Percentiles rank a stretch among this genome's conserved stretches.
Conservation (phyloP, 2,113 vertebrate species). For the Diadophis punctatus region DNA sequence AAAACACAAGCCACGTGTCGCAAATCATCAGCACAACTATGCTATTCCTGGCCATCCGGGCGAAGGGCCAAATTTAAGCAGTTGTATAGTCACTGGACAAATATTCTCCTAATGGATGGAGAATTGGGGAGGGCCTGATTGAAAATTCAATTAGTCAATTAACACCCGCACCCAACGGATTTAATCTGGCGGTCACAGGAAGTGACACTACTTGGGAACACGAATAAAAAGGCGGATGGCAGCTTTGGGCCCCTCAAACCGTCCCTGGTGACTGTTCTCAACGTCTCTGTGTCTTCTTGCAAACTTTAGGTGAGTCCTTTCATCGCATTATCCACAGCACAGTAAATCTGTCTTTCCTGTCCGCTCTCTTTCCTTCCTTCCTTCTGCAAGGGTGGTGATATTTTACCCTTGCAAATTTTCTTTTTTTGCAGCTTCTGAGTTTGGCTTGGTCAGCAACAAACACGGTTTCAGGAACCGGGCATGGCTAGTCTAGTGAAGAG, state of each 20-base stretch:
- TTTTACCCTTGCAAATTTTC: not conserved
- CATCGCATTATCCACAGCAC: accelerated
- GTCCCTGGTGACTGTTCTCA: not conserved
- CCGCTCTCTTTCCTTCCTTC: not conserved
- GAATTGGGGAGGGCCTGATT: not conserved
- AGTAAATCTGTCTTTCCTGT: not conserved
- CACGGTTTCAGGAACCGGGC: too few species aligned
- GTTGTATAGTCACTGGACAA: too few species aligned
- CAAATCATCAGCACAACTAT: not conserved
- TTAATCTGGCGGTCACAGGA: not conserved
- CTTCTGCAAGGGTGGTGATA: not conserved
- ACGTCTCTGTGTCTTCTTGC: not conserved
- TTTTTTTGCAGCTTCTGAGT: not conserved
- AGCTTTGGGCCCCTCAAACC: not conserved
- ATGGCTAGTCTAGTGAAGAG: too few species aligned
- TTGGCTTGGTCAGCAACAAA: not conserved
- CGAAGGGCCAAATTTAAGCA: not conserved
- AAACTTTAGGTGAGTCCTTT: not conserved
- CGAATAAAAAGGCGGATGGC: not conserved
- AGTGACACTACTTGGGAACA: not conserved
- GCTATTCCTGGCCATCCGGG: not conserved
- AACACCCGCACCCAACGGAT: not conserved
- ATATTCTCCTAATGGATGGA: not conserved
- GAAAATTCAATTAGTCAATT: not conserved
- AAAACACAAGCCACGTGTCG: not conserved